Conservation (phyloP, 2,797 vertebrate genomes). For the Setipinna tenuifilis region DNA sequence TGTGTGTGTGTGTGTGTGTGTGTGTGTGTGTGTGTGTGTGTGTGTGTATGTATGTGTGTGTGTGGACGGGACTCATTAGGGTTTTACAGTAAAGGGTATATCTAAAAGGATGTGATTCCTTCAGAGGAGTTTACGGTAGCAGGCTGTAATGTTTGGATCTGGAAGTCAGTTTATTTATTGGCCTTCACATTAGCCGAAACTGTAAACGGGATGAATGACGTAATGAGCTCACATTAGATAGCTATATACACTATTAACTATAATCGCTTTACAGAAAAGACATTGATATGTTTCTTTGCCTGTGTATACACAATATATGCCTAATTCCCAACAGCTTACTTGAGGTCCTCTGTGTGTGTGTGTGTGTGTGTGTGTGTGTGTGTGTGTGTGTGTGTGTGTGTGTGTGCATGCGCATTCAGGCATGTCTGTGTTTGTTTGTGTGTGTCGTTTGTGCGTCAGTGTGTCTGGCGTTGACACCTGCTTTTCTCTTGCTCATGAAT, state of each 20-base stretch:
- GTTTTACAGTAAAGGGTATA: no score
- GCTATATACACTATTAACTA: no score
- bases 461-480: background rate
- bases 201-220: no score
- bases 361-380: conserved; percentile 10
- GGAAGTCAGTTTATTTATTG: conserved; percentile 11
- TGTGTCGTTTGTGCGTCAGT: background rate
- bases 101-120: background rate
- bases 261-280: no score
- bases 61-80: no score
- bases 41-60: background rate
- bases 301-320: background rate
- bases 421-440: background rate
- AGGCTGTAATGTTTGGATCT: background rate
- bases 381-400: conserved; percentile 12
- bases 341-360: background rate
- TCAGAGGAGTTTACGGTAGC: background rate
- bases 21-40: background rate
- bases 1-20: background rate
- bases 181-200: no score
- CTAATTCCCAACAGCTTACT: background rate
- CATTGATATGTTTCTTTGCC: no score
- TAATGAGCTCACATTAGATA: no score
- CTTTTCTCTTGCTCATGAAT: background rate
- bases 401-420: background rate